Percentiles rank a stretch among this genome's conserved stretches.
Conservation (phyloP, 2,888 invertebrate genomes). For the Candidula unifasciata region DNA sequence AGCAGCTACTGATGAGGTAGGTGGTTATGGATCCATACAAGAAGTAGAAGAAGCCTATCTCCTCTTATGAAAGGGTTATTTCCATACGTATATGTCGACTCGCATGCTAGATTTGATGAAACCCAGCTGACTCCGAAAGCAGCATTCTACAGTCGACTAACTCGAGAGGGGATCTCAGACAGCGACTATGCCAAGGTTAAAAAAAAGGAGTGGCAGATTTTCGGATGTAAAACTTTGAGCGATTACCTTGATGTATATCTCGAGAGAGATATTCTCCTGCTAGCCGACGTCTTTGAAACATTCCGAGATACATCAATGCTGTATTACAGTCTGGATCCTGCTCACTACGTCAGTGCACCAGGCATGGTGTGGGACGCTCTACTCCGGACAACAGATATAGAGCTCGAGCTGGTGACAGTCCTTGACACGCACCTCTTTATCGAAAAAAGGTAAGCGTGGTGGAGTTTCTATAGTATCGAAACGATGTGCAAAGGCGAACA, state of each 20-base stretch:
- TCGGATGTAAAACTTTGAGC: background rate
- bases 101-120: background rate
- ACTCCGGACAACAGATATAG: background rate
- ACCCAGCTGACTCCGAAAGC: background rate
- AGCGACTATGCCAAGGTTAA: background rate
- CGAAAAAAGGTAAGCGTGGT: background rate
- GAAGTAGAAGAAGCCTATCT: too few relatives aligned
- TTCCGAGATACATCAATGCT: slow-evolving; percentile 1
- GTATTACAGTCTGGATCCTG: slow-evolving; percentile 12
- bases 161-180: background rate
- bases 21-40: too few relatives aligned
- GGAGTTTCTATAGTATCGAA: background rate
- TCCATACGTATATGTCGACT: background rate
- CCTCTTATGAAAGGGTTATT: background rate
- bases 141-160: background rate
- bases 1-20: too few relatives aligned
- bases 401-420: background rate
- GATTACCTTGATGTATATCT: slow-evolving; percentile 15
- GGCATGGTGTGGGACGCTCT: background rate
- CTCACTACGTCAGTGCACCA: background rate
- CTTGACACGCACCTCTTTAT: background rate
- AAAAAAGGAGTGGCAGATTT: background rate
- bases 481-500: background rate
- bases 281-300: slow-evolving; percentile 23
- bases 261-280: background rate